Base-by-base conservation (phyloP, 2,888 invertebrate species). In the Drosophila anomelani region DNA sequence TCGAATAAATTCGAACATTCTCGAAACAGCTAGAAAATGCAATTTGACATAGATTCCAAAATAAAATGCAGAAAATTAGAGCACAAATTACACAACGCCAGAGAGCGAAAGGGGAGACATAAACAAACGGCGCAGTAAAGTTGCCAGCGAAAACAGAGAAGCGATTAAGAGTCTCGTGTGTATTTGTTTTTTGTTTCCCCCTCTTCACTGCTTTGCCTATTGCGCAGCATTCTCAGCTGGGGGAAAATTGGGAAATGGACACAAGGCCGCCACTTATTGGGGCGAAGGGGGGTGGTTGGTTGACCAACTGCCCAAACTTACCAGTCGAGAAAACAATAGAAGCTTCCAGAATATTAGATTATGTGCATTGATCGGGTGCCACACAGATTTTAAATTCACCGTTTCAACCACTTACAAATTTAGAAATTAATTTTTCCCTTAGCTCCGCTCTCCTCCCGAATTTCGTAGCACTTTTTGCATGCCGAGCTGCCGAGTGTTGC, bases 141-240 rank as follows among this genome's bases (percentile, higher is more conserved):
- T 67, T 79, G 66, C 74, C 62, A 76, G 77, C 75, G 76, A 89
- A 88, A 85, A 85, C 89, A 89, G 80, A 89, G 76, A 85, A 82
- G 70, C 56, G 66, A 66, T 53, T 56, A 81, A 73, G 70, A 60
- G 51, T 58, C 20, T 47, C 51, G 36, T 44, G 46, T 57, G 58
- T 55, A 23, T 55, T 26, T 36, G 46, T 54, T 36, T 39, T 49
- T 26, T 7, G 1, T 29, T 29, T 34, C n/a, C 10, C 5, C 23
- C n/a, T 43, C 7, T 39, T 58, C 29, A 32, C 12, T 38, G 15
- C n/a, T 47, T 47, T 38, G 49, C 13, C 59, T 77, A 88, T 82
- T 85, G 82, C 85, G 86, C 83, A 89, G 88, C 79, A 76, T 67
- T 26, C 58, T 34, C 60, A 72, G 57, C 34, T 57, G 61, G 39